Evolutionary conservation across 2,113 vertebrate species (phyloP), one percentile per base, ranked within the genome.

Genomic region (Ptyas mucosa): DNA sequence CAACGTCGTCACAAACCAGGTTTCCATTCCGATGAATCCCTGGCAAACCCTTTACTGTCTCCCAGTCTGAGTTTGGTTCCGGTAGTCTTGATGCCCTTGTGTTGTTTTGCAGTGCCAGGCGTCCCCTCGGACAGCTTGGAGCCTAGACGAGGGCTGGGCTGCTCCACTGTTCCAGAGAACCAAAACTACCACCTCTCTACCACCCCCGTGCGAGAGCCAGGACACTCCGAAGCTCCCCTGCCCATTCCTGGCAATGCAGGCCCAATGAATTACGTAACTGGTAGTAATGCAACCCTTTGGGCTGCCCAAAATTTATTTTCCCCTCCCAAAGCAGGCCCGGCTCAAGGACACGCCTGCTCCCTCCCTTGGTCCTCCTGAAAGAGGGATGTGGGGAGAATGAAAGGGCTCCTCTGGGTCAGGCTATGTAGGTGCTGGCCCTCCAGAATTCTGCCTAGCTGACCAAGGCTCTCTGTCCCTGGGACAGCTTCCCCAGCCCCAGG

Each of bases 261-360:
- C 11, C 0, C 3, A 5, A n/a, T 69, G 26, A 69, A 5, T 15
- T 6, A 69, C 11, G 0, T 12, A n/a, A 14, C 26, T 2, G 15
- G 5, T 49, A 49, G 61, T n/a, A n/a, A n/a, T 12, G 61, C 29
- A n/a, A 29, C 12, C 26, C 61, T 29, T 64, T 29, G 61, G 26
- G 11, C 61, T 5, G 10, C 3, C 26, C 61, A 64, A 11, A 14
- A 12, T 12, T 64, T 11, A 64, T 29, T 12, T 5, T 11, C 26
- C 58, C 26, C 61, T 69, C 61, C 26, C 29, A n/a, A n/a, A n/a
- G n/a, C n/a, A n/a, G n/a, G n/a, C n/a, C n/a, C n/a, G 3, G 12
- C 61, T 29, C 58, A 61, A 11, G 26, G 58, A 29, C 26, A 29
- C 1, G 9, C 26, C 12, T 29, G 11, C 61, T n/a, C 61, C 61